phyloP scores from a whole-genome alignment of 2,888 invertebrate species.

The Steinernema hermaphroditum region DNA sequence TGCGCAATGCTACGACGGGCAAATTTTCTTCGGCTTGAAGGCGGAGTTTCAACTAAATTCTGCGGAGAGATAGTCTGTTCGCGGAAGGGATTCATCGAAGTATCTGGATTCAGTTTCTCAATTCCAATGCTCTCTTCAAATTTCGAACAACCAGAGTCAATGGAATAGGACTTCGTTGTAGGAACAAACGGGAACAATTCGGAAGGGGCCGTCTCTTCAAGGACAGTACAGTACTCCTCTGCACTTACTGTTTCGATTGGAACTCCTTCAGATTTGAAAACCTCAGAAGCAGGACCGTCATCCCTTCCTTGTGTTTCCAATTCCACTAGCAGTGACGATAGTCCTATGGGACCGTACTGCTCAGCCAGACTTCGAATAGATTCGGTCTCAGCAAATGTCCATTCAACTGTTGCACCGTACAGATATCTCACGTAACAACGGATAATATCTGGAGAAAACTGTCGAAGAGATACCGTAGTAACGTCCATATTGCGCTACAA shows the following conservation, averaged over 20 bases:
- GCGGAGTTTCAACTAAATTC: not conserved
- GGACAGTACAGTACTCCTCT: not conserved
- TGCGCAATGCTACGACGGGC: not conserved
- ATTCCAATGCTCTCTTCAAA: not conserved
- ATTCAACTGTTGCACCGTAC: slow-evolving; percentile 42
- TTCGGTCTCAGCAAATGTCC: slow-evolving; percentile 37
- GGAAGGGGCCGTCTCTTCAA: not conserved
- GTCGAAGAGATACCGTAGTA: slow-evolving; percentile 8
- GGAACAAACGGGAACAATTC: slow-evolving; percentile 1
- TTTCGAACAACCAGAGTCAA: no score
- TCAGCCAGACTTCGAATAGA: slow-evolving; percentile 37
- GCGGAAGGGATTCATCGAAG: slow-evolving; percentile 19
- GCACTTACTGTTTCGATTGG: not conserved
- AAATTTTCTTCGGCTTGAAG: not conserved
- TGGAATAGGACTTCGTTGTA: no score
- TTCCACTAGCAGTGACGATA: not conserved
- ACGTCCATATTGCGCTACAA: slow-evolving; percentile 32
- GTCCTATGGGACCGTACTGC: slow-evolving; percentile 43
- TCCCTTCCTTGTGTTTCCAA: not conserved
- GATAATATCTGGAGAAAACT: slow-evolving; percentile 32
- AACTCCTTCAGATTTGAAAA: not conserved
- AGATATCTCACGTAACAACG: slow-evolving; percentile 42
- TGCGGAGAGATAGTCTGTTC: not conserved
- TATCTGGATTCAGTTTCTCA: not conserved
- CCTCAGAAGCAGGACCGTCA: not conserved